Conservation (phyloP, 2,113 vertebrate species). For the Trematocara zebra region DNA sequence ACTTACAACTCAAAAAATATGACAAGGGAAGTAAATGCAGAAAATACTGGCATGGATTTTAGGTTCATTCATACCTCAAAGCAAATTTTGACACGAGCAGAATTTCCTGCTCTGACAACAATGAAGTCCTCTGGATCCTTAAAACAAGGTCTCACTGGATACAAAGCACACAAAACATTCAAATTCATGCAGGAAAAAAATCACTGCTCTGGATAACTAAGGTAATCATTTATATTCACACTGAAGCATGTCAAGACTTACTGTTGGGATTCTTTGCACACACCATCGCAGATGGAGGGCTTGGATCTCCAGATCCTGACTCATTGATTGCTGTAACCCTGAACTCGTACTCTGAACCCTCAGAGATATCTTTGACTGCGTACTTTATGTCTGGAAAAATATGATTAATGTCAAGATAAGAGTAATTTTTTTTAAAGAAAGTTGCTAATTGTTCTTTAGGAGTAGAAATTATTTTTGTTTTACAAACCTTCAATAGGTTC, state of each 20-base stretch:
- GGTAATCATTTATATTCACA: neutral
- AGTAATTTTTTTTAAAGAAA: neutral
- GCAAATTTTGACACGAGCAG: slow-evolving; percentile 72
- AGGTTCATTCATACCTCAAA: slow-evolving; percentile 74
- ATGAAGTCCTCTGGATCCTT: slow-evolving; percentile 72
- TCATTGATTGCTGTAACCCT: slow-evolving; percentile 81
- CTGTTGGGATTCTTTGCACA: slow-evolving; percentile 79
- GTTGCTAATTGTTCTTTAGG: neutral
- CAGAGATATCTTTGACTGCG: slow-evolving; percentile 71
- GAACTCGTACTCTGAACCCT: slow-evolving; percentile 84
- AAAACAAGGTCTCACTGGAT: slow-evolving; percentile 77
- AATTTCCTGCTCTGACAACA: slow-evolving; percentile 76
- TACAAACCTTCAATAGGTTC: slow-evolving; percentile 72
- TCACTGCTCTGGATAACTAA: neutral
- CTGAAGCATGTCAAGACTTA: slow-evolving; percentile 61
- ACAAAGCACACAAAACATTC: slow-evolving; percentile 11
- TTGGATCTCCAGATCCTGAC: slow-evolving; percentile 79
- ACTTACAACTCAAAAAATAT: neutral
- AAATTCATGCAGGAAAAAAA: neutral
- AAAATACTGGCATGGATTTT: neutral
- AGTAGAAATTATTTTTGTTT: neutral
- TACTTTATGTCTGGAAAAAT: slow-evolving; percentile 69
- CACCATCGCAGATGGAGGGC: slow-evolving; percentile 71
- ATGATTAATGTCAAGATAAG: neutral
- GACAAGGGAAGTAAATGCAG: neutral